Base-by-base conservation (phyloP, 2,113 vertebrate genomes). In the Laticauda laticaudata region DNA sequence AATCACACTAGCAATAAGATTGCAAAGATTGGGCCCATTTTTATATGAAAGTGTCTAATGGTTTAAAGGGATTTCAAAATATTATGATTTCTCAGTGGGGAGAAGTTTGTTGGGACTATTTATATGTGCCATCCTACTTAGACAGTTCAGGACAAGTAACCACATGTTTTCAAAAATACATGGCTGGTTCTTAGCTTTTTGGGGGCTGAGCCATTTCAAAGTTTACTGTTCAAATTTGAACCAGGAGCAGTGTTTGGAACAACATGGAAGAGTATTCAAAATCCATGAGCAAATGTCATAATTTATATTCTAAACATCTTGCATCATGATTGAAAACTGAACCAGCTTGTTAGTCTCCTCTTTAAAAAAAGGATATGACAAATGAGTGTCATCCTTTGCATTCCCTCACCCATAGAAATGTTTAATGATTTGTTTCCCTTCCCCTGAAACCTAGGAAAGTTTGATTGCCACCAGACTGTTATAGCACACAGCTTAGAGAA, bases 341-440 rank as follows among this genome's bases (percentile, higher is more conserved):
- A 34, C 57, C 29, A 51, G 54, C 75, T 53, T 61, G 75, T 86
- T 88, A 15, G 34, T n/a, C n/a, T n/a, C 26, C 34, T 5, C 10
- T 59, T 2, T 0, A 20, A 34, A 53, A 26, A 87, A 53, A 51
- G 45, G 21, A 21, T 57, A 29, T 61, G 91, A 59, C 88, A 94
- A 93, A 94, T 24, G 90, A 92, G 39, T 88, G 24, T 86, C 43
- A 51, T 93, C 10, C 2, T 4, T 61, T 93, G 75, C 89, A 53
- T 90, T 90, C 54, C 55, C 29, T 59, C 23, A 1, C 88, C 81
- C 75, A 90, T 93, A 86, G 86, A 90, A 61, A 61, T 64, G 45
- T 93, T 86, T 61, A 86, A 90, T 90, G 43, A 48, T 86, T 92
- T 93, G 55, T 61, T 93, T 93, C 75, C 55, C 75, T 93, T 86